phyloP scores from a whole-genome alignment of 2,113 vertebrate genomes.

The Uria aalge region DNA sequence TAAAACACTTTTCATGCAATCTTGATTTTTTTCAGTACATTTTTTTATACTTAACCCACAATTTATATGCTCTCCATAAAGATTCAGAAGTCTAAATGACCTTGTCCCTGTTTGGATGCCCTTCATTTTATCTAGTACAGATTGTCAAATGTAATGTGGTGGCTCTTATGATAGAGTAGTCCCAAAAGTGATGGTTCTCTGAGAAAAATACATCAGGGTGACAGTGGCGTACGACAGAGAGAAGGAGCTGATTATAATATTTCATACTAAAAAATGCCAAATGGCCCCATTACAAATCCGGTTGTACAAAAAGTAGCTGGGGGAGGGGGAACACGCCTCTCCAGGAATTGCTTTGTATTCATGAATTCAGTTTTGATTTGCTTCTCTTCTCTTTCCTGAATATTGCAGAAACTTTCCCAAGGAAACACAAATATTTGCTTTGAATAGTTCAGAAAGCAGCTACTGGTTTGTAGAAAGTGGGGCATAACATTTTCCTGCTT shows the following conservation, averaged over 20 bases:
- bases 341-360: constrained; percentile 14
- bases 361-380: constrained; percentile 4
- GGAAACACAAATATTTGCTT: not conserved
- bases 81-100: constrained; percentile 22
- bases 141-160: constrained; percentile 43
- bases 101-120: constrained; percentile 55
- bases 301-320: not conserved
- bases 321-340: not conserved
- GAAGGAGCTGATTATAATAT: constrained; percentile 29
- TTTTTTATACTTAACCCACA: constrained; percentile 11
- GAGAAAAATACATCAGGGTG: constrained; percentile 34
- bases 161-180: constrained; percentile 34
- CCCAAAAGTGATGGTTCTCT: constrained; percentile 37
- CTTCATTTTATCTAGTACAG: constrained; percentile 46
- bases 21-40: not conserved
- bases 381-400: not conserved
- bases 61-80: constrained; percentile 31
- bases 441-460: not conserved
- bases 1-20: constrained; percentile 30
- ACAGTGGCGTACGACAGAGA: not conserved
- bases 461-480: not conserved
- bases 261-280: constrained; percentile 28
- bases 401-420: not conserved
- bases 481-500: not conserved
- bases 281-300: not conserved